phyloP scores from a whole-genome alignment of 2,113 vertebrate genomes.

The Oryzias melastigma region DNA sequence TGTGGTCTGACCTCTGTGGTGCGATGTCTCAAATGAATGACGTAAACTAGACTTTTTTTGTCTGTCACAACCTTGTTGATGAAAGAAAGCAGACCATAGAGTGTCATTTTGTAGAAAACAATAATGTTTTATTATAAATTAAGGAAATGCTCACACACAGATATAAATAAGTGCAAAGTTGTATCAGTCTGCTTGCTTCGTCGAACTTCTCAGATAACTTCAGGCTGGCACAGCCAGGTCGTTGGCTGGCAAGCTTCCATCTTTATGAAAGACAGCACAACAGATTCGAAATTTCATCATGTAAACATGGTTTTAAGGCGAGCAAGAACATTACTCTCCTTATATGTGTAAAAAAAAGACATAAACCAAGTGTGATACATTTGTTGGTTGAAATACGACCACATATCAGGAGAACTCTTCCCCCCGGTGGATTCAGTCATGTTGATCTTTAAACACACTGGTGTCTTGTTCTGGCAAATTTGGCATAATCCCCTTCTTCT shows the following conservation, averaged over 20 bases:
- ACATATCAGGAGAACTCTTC: slow-evolving; percentile 12
- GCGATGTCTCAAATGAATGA: neutral
- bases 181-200: slow-evolving; percentile 72
- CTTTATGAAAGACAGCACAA: slow-evolving; percentile 90
- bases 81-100: slow-evolving; percentile 20
- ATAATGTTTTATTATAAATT: slow-evolving; percentile 99
- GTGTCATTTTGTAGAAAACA: slow-evolving; percentile 87
- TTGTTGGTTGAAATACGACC: slow-evolving; percentile 45
- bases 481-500: slow-evolving; percentile 31
- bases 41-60: neutral
- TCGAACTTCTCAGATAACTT: slow-evolving; percentile 81
- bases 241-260: slow-evolving; percentile 80
- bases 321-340: slow-evolving; percentile 35
- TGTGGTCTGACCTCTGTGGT: slow-evolving; percentile 10
- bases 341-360: slow-evolving; percentile 33
- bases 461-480: slow-evolving; percentile 39
- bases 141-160: slow-evolving; percentile 86
- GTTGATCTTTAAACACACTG: slow-evolving; percentile 29
- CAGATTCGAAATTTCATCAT: slow-evolving; percentile 66
- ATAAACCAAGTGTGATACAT: slow-evolving; percentile 57
- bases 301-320: slow-evolving; percentile 81
- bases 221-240: slow-evolving; percentile 84
- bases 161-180: slow-evolving; percentile 99
- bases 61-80: neutral
- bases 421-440: slow-evolving; percentile 28